phyloP scores from a whole-genome alignment of 1,140 invertebrate species.

The Atopsyche davidsoni region DNA sequence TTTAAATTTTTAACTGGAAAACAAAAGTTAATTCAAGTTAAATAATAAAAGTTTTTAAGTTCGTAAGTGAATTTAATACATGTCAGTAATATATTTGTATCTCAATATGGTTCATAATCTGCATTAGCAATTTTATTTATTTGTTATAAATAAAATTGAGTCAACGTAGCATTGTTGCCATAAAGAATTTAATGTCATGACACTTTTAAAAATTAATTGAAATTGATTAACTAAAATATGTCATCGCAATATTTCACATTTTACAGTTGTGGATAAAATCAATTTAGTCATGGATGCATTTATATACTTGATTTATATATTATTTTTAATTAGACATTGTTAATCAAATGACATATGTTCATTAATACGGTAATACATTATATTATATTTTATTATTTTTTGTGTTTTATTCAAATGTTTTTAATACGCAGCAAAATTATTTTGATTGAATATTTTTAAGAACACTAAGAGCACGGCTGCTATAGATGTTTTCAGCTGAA shows the following conservation, averaged over 20 bases:
- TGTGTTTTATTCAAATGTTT: neutral
- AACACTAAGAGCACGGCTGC: too few relatives aligned
- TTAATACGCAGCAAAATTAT: neutral
- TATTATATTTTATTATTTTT: neutral
- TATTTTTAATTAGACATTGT: neutral
- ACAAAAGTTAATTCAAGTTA: too few relatives aligned
- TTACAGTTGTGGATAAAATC: neutral
- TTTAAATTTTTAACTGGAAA: too few relatives aligned
- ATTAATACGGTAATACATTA: neutral
- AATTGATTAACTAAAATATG: neutral
- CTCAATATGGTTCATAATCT: too few relatives aligned
- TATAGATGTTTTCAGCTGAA: neutral
- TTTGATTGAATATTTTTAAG: neutral
- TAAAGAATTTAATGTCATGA: too few relatives aligned
- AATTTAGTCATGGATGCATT: neutral
- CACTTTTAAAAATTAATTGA: too few relatives aligned
- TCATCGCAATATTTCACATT: neutral
- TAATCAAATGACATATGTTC: neutral
- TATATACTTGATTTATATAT: neutral
- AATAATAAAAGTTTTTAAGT: too few relatives aligned
- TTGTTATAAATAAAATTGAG: too few relatives aligned
- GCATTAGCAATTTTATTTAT: too few relatives aligned
- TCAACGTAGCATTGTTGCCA: too few relatives aligned
- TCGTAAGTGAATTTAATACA: too few relatives aligned
- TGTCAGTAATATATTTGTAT: too few relatives aligned